Evolutionary conservation across 2,797 vertebrate genomes (phyloP).

Genomic region (Carduelis carduelis): DNA sequence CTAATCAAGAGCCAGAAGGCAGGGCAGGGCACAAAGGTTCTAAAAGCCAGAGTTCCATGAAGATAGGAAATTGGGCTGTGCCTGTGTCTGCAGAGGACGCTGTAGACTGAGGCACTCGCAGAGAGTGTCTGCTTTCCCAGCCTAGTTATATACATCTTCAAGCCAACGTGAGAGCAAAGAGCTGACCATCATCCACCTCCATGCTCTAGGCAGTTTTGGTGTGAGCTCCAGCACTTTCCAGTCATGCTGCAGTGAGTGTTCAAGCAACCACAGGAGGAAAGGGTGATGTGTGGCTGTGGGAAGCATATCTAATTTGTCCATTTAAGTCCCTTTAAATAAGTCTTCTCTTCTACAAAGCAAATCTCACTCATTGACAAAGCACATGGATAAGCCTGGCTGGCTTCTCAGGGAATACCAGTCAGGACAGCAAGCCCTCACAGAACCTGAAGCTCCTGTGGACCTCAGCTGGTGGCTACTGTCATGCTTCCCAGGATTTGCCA

Average conservation of each 20-base stretch:
- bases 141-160: not conserved
- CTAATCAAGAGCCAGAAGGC: not conserved
- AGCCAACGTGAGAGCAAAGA: not conserved
- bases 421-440: not conserved
- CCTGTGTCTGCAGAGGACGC: not conserved
- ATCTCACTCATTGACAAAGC: not conserved
- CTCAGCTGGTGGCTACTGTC: not conserved
- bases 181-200: not conserved
- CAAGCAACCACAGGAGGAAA: not conserved
- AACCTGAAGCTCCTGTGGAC: not conserved
- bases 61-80: not conserved
- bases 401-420: not conserved
- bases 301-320: not conserved
- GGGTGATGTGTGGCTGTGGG: not conserved
- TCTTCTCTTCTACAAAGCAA: not conserved
- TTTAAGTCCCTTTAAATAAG: not conserved
- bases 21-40: fast-evolving
- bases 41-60: not conserved
- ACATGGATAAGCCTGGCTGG: not conserved
- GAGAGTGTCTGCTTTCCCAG: not conserved
- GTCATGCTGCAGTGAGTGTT: not conserved
- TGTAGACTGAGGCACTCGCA: not conserved
- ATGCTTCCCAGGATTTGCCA: not conserved
- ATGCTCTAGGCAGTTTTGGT: not conserved
- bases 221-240: not conserved